These are phyloP conservation scores for Buphagus erythrorhynchus DNA, from an alignment of 2,797 vertebrate genomes.

Conservation along the genomic window DNA sequence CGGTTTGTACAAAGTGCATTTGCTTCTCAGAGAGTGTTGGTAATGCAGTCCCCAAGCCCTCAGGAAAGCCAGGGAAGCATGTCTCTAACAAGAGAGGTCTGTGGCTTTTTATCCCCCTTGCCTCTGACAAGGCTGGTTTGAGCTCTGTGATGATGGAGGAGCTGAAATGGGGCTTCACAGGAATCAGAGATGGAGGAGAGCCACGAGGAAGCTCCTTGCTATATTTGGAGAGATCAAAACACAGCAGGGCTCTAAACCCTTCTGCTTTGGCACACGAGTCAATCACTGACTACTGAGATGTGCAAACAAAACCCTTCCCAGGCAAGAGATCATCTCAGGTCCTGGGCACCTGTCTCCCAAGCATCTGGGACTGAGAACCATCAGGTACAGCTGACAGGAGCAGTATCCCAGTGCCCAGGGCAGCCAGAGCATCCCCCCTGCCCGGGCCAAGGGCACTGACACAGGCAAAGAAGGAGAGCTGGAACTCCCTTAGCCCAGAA, in stretches of 20 bases:
- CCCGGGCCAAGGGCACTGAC: rapidly evolving
- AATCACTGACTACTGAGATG: neutral
- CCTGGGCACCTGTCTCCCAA: neutral
- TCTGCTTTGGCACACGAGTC: neutral
- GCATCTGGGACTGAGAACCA: neutral
- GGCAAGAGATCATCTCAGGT: neutral
- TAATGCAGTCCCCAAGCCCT: neutral
- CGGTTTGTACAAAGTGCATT: neutral
- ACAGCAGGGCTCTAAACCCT: rapidly evolving
- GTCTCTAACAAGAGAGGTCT: neutral
- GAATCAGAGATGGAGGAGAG: neutral
- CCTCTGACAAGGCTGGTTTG: neutral
- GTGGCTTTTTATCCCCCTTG: neutral
- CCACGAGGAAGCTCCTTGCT: neutral
- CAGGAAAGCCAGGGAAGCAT: neutral
- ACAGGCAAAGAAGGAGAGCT: neutral
- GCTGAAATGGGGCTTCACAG: neutral
- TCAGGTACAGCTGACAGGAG: rapidly evolving
- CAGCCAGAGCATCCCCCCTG: neutral
- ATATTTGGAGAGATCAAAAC: neutral
- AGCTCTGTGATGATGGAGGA: neutral
- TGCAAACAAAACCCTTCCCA: neutral
- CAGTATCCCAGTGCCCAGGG: neutral
- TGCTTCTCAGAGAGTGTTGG: neutral
- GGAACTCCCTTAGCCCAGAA: neutral